phyloP scores from a whole-genome alignment of 2,888 invertebrate species.

The Agapetus fuscipes region DNA sequence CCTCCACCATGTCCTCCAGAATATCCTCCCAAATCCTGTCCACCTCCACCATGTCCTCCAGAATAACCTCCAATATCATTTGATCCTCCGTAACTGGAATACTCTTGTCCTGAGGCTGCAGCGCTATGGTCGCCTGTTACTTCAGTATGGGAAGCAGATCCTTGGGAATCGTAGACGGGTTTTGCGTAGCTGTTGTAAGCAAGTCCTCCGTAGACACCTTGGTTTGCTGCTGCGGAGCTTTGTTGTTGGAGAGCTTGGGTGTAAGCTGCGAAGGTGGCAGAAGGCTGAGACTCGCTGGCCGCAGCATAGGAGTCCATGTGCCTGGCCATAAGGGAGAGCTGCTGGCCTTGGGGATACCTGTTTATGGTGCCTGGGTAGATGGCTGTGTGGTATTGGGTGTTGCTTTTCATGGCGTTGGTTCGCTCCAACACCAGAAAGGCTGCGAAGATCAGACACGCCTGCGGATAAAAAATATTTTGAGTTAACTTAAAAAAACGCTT shows the following conservation, averaged over 20 bases:
- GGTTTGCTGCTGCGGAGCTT: not conserved
- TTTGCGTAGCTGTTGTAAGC: not conserved
- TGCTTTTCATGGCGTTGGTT: too few species aligned
- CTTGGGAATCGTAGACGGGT: slow-evolving; percentile 1
- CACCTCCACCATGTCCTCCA: not conserved
- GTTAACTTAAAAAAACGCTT: too few species aligned
- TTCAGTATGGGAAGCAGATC: not conserved
- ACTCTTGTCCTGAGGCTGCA: not conserved
- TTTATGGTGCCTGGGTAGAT: too few species aligned
- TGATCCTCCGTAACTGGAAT: slow-evolving; percentile 11
- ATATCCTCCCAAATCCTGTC: not conserved
- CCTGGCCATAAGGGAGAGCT: too few species aligned
- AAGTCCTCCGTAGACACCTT: not conserved
- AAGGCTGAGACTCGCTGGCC: too few species aligned
- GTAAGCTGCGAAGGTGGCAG: not conserved
- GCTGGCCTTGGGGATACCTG: too few species aligned
- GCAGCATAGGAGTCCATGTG: too few species aligned
- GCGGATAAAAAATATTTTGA: slow-evolving; percentile 1
- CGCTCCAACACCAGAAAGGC: slow-evolving; percentile 7
- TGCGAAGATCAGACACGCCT: slow-evolving; percentile 4
- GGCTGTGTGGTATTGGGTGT: too few species aligned
- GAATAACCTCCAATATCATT: not conserved
- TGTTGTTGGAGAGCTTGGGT: not conserved
- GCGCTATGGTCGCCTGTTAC: not conserved
- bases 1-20: not conserved